phyloP scores from a whole-genome alignment of 2,797 vertebrate species.

The Neoniphon sammara region DNA sequence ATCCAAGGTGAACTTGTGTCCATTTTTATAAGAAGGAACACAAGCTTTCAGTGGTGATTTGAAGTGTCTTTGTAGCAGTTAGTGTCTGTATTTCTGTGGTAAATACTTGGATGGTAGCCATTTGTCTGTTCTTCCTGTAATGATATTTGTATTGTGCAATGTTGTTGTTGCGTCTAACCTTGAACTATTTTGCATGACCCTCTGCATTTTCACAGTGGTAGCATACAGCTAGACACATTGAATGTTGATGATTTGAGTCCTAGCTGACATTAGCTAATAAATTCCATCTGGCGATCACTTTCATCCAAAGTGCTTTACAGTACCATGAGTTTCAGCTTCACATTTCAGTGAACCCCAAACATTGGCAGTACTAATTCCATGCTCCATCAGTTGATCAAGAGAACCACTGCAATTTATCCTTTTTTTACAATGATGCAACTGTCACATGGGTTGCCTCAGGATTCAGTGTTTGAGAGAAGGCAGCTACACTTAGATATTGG shows the following conservation, averaged over 20 bases:
- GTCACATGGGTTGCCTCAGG: conserved; percentile 32
- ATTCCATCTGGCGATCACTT: not conserved
- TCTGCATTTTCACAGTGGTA: conserved; percentile 14
- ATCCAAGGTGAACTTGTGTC: too few species aligned
- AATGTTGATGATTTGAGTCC: not conserved
- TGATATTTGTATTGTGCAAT: conserved; percentile 12
- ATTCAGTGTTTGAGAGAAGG: conserved; percentile 20
- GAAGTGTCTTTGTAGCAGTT: not conserved
- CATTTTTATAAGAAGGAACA: too few species aligned
- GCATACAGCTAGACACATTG: not conserved
- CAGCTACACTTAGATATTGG: not conserved
- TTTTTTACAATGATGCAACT: conserved; percentile 10
- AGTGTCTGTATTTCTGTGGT: conserved; percentile 12
- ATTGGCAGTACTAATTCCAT: not conserved
- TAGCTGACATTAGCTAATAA: not conserved
- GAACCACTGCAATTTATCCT: too few species aligned
- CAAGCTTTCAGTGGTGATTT: not conserved
- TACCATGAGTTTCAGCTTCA: too few species aligned
- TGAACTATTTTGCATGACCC: conserved; percentile 11
- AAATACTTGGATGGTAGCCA: conserved; percentile 61
- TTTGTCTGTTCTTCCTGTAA: conserved; percentile 22
- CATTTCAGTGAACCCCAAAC: too few species aligned
- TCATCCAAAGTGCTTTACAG: not conserved
- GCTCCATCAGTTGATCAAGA: too few species aligned
- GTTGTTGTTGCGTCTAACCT: not conserved